Base-by-base conservation (phyloP, 2,888 invertebrate species). In the Dysmachus trigonus region DNA sequence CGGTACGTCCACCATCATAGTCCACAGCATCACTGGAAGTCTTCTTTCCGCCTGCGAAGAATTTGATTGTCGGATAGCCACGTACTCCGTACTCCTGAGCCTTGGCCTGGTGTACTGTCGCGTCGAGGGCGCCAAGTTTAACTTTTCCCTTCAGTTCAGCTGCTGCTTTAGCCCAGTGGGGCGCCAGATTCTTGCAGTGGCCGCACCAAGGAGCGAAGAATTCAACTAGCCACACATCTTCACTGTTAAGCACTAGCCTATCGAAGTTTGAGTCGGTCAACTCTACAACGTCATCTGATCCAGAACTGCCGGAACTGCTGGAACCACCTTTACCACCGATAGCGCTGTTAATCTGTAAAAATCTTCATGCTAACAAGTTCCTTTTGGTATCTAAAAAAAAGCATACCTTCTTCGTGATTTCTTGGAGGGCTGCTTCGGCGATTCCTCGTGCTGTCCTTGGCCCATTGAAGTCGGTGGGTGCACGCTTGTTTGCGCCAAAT, bases 141-240 rank as follows among this genome's bases (percentile, higher is more conserved):
- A 96, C 96, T 94, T 99, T 99, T 90, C 99, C 99, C 93, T 98
- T 98, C 27, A 99, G 94, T 91, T 98, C 96, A 4, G 95, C 93
- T 22, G 99, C 99, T 1, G 99, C 99, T 90, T 96, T 95, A 13
- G 96, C 97, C 99, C 99, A 99, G 88, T 98, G 97, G 0, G 99
- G 99, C 85, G 97, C 99, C 85, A 99, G 93, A 91, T 96, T 98
- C 93, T 99, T 99, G 93, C 98, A 98, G 92, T 98, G 98, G 5
- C 98, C 98, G 92, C 98, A 98, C 97, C 98, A 98, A 0, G 97
- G 97, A 6, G 99, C 99, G 92, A 95, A 99, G 94, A 99, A 99
- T 92, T 99, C 99, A 1, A 99, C 98, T 89, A 99, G 93, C 98
- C 99, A 99, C 92, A 98, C 94, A 90, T 99, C 99, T 18, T 99